Conservation (phyloP, 2,113 vertebrate species). For the Oncorhynchus keta region DNA sequence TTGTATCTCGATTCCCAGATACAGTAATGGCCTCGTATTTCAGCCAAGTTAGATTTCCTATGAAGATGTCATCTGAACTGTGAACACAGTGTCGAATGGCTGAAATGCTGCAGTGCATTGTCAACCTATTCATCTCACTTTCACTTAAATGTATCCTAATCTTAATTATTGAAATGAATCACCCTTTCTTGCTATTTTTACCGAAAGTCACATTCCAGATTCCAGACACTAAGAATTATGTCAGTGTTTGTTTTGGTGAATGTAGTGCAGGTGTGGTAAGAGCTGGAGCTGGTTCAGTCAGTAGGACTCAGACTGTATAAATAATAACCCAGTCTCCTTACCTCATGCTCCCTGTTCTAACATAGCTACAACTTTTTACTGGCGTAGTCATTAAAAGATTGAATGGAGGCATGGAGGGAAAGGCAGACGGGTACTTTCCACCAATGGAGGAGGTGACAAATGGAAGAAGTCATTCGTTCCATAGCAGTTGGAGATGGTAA, state of each 20-base stretch:
- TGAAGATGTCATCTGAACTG: conserved; percentile 2
- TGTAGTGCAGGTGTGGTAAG: conserved; percentile 51
- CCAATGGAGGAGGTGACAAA: conserved; percentile 47
- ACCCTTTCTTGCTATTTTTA: conserved; percentile 3
- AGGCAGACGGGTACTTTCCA: conserved; percentile 55
- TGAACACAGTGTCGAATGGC: not conserved
- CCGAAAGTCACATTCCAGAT: conserved; percentile 2
- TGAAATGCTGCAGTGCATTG: conserved; percentile 3
- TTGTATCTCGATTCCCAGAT: not conserved
- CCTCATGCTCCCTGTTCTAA: conserved; percentile 49
- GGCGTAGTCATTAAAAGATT: conserved; percentile 58
- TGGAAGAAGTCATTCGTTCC: conserved; percentile 52
- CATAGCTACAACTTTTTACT: conserved; percentile 53
- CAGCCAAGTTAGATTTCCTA: conserved; percentile 5
- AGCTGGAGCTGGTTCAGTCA: conserved; percentile 40
- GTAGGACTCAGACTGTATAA: conserved; percentile 45
- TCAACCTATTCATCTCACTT: not conserved
- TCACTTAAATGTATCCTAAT: not conserved
- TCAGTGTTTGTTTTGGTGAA: conserved; percentile 27
- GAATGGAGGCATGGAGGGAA: conserved; percentile 55
- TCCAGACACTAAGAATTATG: not conserved
- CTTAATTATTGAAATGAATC: conserved; percentile 10
- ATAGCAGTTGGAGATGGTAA: conserved; percentile 34
- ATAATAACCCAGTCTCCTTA: conserved; percentile 46
- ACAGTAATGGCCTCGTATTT: not conserved